Conservation (phyloP, 2,888 invertebrate species). For the Mycalesis mineus region DNA sequence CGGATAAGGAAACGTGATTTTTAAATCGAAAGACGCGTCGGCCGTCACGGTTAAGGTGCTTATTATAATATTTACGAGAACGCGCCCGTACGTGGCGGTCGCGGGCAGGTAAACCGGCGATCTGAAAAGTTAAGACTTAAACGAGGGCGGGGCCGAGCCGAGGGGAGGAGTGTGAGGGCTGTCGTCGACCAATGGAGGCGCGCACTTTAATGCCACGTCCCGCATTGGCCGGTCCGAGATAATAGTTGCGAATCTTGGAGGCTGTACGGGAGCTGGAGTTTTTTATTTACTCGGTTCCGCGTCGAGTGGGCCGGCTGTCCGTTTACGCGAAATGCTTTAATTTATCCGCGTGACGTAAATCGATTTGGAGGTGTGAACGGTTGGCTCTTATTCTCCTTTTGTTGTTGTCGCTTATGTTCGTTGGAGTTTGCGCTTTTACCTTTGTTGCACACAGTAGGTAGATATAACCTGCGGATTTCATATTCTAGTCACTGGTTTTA, state of each 20-base stretch:
- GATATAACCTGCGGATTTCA: too few relatives aligned
- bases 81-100: constrained; percentile 48
- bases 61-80: constrained; percentile 42
- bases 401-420: constrained; percentile 21
- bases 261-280: constrained; percentile 62
- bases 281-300: constrained; percentile 44
- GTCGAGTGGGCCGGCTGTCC: constrained; percentile 57
- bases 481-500: too few relatives aligned
- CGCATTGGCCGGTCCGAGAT: constrained; percentile 67
- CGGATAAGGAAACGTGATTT: constrained; percentile 48
- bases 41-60: constrained; percentile 39
- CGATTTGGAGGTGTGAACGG: constrained; percentile 64
- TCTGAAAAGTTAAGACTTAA: constrained; percentile 55
- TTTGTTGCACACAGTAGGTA: not conserved
- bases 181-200: constrained; percentile 47
- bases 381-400: constrained; percentile 37
- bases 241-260: constrained; percentile 74
- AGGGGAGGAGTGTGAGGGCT: constrained; percentile 68
- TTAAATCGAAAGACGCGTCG: constrained; percentile 41
- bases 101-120: constrained; percentile 47
- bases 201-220: constrained; percentile 38
- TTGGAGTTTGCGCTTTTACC: constrained; percentile 7
- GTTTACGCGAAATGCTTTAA: constrained; percentile 60
- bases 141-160: constrained; percentile 69
- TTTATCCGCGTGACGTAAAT: constrained; percentile 64